phyloP scores from a whole-genome alignment of 2,797 vertebrate species.

The Melanogrammus aeglefinus region DNA sequence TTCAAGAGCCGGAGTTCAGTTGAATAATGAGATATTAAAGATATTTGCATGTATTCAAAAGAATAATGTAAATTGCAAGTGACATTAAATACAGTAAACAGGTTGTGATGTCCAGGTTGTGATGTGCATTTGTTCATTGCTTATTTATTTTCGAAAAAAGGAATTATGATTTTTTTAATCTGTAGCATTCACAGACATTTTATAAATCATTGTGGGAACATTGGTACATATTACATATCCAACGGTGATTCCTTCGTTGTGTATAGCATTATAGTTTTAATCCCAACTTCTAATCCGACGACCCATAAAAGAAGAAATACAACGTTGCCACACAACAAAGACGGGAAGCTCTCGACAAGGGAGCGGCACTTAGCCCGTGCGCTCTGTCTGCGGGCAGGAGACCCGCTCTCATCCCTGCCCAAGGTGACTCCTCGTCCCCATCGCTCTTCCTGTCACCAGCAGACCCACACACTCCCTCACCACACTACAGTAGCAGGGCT shows the following conservation, averaged over 20 bases:
- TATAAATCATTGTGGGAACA: background rate
- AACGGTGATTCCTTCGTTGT: background rate
- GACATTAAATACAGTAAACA: no score
- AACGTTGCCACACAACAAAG: background rate
- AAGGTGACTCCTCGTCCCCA: slow-evolving; percentile 35
- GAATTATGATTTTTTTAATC: no score
- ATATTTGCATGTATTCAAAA: no score
- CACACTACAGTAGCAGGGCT: slow-evolving; percentile 38
- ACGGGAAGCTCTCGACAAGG: background rate
- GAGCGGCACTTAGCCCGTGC: background rate
- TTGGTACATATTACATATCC: background rate
- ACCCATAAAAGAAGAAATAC: background rate
- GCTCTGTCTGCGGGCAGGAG: background rate
- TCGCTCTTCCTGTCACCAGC: slow-evolving; percentile 15
- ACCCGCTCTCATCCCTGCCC: slow-evolving; percentile 40
- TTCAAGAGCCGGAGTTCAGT: no score
- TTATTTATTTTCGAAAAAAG: no score
- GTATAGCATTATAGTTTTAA: background rate
- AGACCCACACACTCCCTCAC: background rate
- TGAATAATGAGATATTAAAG: no score
- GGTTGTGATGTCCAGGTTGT: no score
- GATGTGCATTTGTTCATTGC: no score
- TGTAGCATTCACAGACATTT: background rate
- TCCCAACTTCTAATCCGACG: background rate
- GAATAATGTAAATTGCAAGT: no score